These are phyloP conservation scores for Prunella strophiata DNA, from an alignment of 2,797 vertebrate genomes.

Conservation along the genomic window DNA sequence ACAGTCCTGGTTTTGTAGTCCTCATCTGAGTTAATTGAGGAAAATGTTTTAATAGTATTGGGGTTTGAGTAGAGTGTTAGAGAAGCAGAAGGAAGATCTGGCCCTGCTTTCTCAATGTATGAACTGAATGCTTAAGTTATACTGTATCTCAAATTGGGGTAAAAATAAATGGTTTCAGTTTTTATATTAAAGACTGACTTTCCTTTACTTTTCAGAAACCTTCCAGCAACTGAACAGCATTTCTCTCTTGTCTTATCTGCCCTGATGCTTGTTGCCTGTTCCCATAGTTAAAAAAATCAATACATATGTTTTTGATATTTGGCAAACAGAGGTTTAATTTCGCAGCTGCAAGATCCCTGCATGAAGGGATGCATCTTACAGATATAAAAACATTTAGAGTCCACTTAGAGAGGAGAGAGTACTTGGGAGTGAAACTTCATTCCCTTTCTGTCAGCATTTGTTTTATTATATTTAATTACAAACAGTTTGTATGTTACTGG, in stretches of 20 bases:
- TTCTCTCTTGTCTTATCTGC: constrained; percentile 63
- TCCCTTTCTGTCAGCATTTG: constrained; percentile 68
- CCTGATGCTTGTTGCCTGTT: constrained; percentile 62
- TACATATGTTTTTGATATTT: constrained; percentile 79
- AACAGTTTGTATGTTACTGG: constrained; percentile 65
- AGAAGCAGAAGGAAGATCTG: constrained; percentile 42
- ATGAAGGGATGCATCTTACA: constrained; percentile 66
- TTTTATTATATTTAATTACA: constrained; percentile 67
- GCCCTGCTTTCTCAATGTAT: constrained; percentile 43
- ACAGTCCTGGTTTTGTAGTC: not conserved
- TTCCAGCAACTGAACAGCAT: constrained; percentile 49
- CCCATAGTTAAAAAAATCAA: constrained; percentile 74
- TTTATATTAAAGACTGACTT: constrained; percentile 58
- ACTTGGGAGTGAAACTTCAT: constrained; percentile 65
- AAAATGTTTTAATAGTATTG: not conserved
- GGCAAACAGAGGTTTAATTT: constrained; percentile 76
- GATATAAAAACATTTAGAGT: constrained; percentile 73
- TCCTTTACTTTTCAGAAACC: constrained; percentile 62
- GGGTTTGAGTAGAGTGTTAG: not conserved
- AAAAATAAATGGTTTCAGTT: constrained; percentile 57
- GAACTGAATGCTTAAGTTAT: constrained; percentile 42
- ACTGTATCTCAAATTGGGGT: constrained; percentile 31
- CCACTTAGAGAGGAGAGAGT: constrained; percentile 63
- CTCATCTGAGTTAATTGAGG: not conserved
- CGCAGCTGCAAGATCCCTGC: constrained; percentile 74